phyloP scores from a whole-genome alignment of 2,888 invertebrate genomes.

The Apeira syringaria region DNA sequence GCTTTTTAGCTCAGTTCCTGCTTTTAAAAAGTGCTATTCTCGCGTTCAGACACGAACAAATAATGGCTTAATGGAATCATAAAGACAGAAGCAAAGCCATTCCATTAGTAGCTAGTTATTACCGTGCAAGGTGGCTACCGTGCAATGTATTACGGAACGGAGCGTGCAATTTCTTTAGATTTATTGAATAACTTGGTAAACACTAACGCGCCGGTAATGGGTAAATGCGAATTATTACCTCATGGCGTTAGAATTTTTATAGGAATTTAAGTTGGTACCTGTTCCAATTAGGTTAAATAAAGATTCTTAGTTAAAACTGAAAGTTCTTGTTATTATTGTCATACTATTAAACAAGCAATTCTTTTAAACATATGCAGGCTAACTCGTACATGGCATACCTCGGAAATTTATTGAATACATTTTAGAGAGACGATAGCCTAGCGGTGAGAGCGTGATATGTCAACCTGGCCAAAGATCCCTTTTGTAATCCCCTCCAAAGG shows the following conservation, averaged over 20 bases:
- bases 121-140: constrained; percentile 30
- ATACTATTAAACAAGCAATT: no score
- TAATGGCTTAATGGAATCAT: constrained; percentile 24
- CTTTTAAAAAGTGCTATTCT: constrained; percentile 21
- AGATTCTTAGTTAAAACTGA: no score
- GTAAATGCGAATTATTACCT: no score
- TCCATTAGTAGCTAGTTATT: constrained; percentile 34
- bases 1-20: constrained; percentile 8
- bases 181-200: constrained; percentile 37
- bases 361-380: no score
- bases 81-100: constrained; percentile 28
- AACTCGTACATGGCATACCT: no score
- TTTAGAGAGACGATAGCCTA: no score
- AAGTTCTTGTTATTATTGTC: no score
- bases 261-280: neutral
- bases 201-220: constrained; percentile 29
- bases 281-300: no score
- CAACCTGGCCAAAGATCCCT: no score
- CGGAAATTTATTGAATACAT: no score
- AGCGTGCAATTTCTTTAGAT: constrained; percentile 35
- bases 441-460: no score
- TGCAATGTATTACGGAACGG: constrained; percentile 32
- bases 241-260: constrained; percentile 10
- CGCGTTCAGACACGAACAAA: constrained; percentile 29
- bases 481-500: no score